Evolutionary conservation across 2,113 vertebrate genomes (phyloP), one percentile per base, ranked within the genome.

Genomic region (Eublepharis macularius): DNA sequence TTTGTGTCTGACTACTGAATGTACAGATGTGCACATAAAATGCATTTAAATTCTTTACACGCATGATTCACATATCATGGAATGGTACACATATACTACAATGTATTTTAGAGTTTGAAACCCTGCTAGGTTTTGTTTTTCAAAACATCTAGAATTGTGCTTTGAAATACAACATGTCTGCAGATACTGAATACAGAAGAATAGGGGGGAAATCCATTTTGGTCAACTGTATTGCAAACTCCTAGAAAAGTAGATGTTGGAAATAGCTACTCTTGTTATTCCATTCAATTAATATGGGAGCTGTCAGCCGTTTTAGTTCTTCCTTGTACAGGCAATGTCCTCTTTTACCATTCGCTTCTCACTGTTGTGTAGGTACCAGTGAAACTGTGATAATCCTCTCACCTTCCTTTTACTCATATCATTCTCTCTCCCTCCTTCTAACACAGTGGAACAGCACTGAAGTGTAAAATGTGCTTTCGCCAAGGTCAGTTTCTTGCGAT

Each of bases 401-500:
- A 89, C 69, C 78, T 75, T 88, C 79, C 79, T 83, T 88, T 80
- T 57, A 43, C 68, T 82, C 0, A 83, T 86, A 87, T 85, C 54
- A 47, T 90, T 91, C 86, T 87, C 90, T 88, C 80, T 51, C 41
- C 24, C 51, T 41, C n/a, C 11, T 57, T 85, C 80, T 81, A 89
- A 60, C 45, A 65, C 21, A 74, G 93, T 87, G 93, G 92, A 94
- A 91, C 83, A 89, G 92, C 92, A 78, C 90, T 95, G 92, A 93
- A 93, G 94, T 95, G 92, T 94, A 89, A 95, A 96, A 95, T 91
- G 94, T 90, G 93, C 93, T 95, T 94, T 94, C 93, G 94, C 96
- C 94, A 96, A 95, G 96, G 96, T 96, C 95, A 95, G 95, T 93
- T 93, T 95, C 94, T 96, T 92, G 93, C 88, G 93, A 94, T 93